These are phyloP conservation scores for Gallinago undulata DNA, from an alignment of 2,113 vertebrate genomes.

Conservation along the genomic window DNA sequence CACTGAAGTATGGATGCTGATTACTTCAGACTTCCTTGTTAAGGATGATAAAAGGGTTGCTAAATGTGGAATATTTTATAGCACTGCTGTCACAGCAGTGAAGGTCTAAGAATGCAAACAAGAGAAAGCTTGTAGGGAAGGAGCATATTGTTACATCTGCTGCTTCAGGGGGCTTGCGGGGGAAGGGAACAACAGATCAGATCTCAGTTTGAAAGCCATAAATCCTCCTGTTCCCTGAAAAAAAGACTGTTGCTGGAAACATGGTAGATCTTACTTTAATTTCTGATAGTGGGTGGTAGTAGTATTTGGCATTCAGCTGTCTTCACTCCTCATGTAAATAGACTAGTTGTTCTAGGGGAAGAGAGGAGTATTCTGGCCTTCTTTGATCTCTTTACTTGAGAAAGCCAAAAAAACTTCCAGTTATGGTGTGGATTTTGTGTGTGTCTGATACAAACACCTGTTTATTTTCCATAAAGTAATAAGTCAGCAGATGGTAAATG, in stretches of 20 bases:
- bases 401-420: background rate
- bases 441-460: background rate
- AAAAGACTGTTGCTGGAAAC: background rate
- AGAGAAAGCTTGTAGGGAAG: background rate
- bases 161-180: background rate
- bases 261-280: background rate
- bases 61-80: background rate
- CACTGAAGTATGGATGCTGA: background rate
- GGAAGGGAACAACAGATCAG: background rate
- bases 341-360: background rate
- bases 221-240: background rate
- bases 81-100: background rate
- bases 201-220: background rate
- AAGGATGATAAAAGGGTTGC: background rate
- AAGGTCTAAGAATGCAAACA: background rate
- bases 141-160: background rate
- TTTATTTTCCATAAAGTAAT: conserved; percentile 21
- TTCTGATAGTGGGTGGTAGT: background rate
- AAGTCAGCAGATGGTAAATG: conserved; percentile 49
- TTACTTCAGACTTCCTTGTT: background rate
- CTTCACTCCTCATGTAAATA: background rate
- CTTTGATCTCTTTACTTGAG: background rate
- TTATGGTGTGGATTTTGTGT: background rate
- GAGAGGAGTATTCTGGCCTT: background rate
- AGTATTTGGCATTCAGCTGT: background rate